Evolutionary conservation across 1,140 invertebrate genomes (phyloP), one percentile per base, ranked within the genome.

Genomic region (Aphaenogaster rudis): DNA sequence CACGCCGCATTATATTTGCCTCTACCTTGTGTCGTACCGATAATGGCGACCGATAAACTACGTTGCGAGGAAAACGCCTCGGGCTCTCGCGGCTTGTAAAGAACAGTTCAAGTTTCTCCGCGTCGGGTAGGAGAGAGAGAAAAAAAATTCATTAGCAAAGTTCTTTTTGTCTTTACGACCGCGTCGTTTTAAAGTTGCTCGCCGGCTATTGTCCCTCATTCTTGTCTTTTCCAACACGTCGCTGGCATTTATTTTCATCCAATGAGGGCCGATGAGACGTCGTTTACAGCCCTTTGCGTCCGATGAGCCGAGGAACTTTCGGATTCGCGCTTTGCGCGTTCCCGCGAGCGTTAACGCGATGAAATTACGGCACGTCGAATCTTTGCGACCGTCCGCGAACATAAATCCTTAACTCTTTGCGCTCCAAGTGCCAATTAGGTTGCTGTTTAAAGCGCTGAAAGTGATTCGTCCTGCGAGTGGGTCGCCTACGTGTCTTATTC

Each of bases 1-100:
- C 69, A 57, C 80, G 69, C 71, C 42, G 54, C 69, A 76, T 84
- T 84, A 76, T 84, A 84, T 84, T 84, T 84, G 80, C 80, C 80
- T 59, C 54, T 28, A 21, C 39, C 67, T 59, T 61, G 52, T n/a
- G 54, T 72, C 69, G 54, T 15, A 33, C 45, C 78, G 78, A 80
- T 80, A 61, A 54, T 28, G 66, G 21, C 66, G 66, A 48, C 54
- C 69, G 54, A 76, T 76, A 84, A 84, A 84, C 72, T 84, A 84
- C 69, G 80, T 48, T 48, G 69, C 67, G 42, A 76, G 80, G n/a
- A 61, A 76, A 63, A 15, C 52, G 52, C 69, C 57, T 74, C 80
- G 80, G n/a, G 80, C 69, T 21, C 28, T 11, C 42, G 80, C n/a
- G 39, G 54, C 80, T 61, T 50, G 42, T 48, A 76, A 76, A 36